Conservation (phyloP, 92 coral and sea anemone genomes). For the Actinostola sp. region DNA sequence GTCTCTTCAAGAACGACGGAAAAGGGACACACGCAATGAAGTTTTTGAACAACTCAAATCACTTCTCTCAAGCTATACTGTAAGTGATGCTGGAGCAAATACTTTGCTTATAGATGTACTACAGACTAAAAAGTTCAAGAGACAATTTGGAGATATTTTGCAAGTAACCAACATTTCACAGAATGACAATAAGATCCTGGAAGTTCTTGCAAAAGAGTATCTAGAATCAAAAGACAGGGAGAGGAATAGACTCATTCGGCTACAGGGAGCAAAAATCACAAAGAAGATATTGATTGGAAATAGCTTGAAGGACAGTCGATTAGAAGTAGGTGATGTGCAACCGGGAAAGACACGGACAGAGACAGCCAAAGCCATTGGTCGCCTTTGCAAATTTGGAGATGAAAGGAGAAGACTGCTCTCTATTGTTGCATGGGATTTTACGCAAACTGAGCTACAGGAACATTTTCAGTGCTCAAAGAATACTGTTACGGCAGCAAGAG, state of each 20-base stretch:
- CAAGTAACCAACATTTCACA: background rate
- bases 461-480: background rate
- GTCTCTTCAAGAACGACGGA: constrained; percentile 4
- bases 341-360: constrained; percentile 27
- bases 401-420: background rate
- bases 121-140: background rate
- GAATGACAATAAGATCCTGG: too few species aligned
- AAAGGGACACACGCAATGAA: constrained; percentile 1
- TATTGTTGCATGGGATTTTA: constrained; percentile 1
- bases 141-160: background rate
- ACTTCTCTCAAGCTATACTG: constrained; percentile 1
- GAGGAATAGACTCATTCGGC: too few species aligned
- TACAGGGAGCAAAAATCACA: too few species aligned
- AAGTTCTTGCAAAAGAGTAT: too few species aligned
- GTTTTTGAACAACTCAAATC: background rate
- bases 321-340: too few species aligned
- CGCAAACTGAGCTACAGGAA: background rate
- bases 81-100: background rate
- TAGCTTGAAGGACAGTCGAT: too few species aligned
- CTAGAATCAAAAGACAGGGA: too few species aligned
- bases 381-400: background rate
- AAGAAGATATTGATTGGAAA: too few species aligned
- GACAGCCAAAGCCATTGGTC: constrained; percentile 25
- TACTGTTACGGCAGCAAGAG: constrained; percentile 6
- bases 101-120: background rate